Evolutionary conservation across 2,888 invertebrate species (phyloP), one percentile per base, ranked within the genome.

Genomic region (Apamea crenata): DNA sequence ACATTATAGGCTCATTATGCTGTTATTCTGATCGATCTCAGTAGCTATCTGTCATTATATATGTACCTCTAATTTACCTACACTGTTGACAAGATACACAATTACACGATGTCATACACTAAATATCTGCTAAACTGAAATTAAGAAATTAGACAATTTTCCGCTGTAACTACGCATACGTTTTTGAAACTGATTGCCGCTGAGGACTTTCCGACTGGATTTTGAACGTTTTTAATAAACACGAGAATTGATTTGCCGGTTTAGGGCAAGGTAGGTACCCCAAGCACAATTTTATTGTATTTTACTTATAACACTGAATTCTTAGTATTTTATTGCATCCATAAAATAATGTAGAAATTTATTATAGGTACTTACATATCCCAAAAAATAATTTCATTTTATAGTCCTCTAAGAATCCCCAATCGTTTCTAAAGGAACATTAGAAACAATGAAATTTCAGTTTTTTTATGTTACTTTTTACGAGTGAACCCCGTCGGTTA

Each of bases 401-500:
- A 85, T 70, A 61, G 70, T 65, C 72, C 61, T 40, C 21, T 40
- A 40, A 59, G 14, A 44, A 70, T 67, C 59, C 77, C 56, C 77
- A 56, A 70, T 61, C 40, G 77, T 65, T n/a, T 83, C 77, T 73
- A 76, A 65, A 56, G 61, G 70, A 74, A 78, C 81, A 83, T 88
- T 87, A 84, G 82, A 87, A 83, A 80, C 63, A 78, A 81, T 86
- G 83, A 79, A 89, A 86, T 18, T 78, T 80, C 81, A 82, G 25
- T 79, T 79, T 84, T 84, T 88, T 86, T 89, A 88, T 86, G 82
- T 74, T 74, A 67, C 61, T 88, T 36, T 88, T 89, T 89, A 89
- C 83, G 86, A 86, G 68, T 78, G 53, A 47, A 84, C 72, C 74
- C 78, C 79, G 68, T 74, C 77, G 65, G 89, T 80, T 86, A 85